These are phyloP conservation scores for Myiopsitta monachus DNA, from an alignment of 2,113 vertebrate genomes.

Conservation along the genomic window DNA sequence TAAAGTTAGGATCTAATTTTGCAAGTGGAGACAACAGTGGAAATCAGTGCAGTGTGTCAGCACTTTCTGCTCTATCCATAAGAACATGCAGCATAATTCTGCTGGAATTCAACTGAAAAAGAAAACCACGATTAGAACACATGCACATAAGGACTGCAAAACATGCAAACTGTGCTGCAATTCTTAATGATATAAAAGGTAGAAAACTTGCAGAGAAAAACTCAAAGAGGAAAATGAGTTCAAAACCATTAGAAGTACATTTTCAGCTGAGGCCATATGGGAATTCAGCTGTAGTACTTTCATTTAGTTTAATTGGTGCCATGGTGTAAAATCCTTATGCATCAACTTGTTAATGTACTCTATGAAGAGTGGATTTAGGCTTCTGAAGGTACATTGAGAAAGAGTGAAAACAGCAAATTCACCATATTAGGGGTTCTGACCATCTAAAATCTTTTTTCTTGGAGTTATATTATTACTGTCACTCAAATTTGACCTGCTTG, in stretches of 20 bases:
- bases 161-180: neutral
- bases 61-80: neutral
- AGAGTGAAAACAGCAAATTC: neutral
- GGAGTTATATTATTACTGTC: neutral
- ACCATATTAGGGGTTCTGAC: neutral
- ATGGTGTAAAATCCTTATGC: neutral
- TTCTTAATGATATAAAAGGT: neutral
- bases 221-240: neutral
- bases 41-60: neutral
- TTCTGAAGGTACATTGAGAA: neutral
- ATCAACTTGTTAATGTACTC: neutral
- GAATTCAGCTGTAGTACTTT: neutral
- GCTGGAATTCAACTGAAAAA: neutral
- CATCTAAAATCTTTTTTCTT: neutral
- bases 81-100: neutral
- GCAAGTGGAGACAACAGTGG: neutral
- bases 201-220: neutral
- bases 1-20: neutral
- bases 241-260: neutral
- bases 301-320: neutral
- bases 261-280: neutral
- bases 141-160: neutral
- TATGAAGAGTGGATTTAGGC: neutral
- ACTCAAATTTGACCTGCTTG: neutral
- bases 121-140: neutral